These are phyloP conservation scores for Plutella xylostella DNA, from an alignment of 2,888 invertebrate species.

Conservation along the genomic window DNA sequence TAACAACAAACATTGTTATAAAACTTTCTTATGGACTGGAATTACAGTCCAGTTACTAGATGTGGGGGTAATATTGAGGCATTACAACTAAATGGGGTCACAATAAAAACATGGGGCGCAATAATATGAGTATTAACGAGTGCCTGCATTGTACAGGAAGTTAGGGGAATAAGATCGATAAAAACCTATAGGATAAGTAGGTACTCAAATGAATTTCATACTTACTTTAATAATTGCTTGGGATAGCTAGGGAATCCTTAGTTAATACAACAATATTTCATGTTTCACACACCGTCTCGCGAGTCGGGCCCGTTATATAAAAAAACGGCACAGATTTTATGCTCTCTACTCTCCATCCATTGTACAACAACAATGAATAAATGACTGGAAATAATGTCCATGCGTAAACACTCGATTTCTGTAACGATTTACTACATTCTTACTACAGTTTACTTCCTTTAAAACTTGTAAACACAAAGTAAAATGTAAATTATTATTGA, in stretches of 20 bases:
- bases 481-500: neutral
- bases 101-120: too few species aligned
- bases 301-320: conserved; percentile 32
- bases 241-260: conserved; percentile 33
- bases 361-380: conserved; percentile 5
- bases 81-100: too few species aligned
- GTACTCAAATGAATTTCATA: too few species aligned
- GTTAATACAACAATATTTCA: conserved; percentile 36
- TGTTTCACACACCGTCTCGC: conserved; percentile 48
- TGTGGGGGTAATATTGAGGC: too few species aligned
- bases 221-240: too few species aligned
- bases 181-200: too few species aligned
- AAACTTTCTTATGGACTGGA: too few species aligned
- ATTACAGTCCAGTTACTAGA: too few species aligned
- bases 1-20: too few species aligned
- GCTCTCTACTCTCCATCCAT: conserved; percentile 14
- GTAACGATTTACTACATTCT: neutral
- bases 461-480: neutral
- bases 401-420: neutral
- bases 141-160: too few species aligned
- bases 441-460: neutral
- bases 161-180: too few species aligned
- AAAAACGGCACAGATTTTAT: conserved; percentile 38
- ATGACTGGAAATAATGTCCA: neutral
- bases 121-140: too few species aligned